Evolutionary conservation across 1,140 invertebrate species (phyloP), one percentile per base, ranked within the genome.

Genomic region (Drosophila repletoides): DNA sequence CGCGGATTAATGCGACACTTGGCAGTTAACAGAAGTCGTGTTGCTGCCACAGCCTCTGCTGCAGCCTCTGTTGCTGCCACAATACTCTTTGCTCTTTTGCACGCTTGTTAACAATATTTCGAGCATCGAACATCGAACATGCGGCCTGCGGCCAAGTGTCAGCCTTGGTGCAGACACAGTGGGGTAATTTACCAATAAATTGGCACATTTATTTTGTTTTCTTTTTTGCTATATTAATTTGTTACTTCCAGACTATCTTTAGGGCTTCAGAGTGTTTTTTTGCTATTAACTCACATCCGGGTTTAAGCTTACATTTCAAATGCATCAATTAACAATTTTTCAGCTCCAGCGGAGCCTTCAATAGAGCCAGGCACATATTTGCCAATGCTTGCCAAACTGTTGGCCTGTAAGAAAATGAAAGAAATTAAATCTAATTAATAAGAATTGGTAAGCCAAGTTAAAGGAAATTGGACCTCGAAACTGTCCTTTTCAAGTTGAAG

Each of bases 51-150:
- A 9, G 41, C 46, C 17, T 24, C 40, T 38, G 55, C 26, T 31
- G 12, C 3, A 9, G 26, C 43, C 15, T 10, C 38, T 41, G 29
- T 6, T 45, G 31, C 46, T 51, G 17, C 12, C 2, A 40, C 36
- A 12, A n/a, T n/a, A 15, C 46, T 61, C 29, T 61, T 72, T 55
- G 76, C 74, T 69, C 79, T 81, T 72, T 81, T 84, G 79, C 77
- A 73, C 64, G 73, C 79, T 86, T 83, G 79, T 83, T 83, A 83
- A 83, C 79, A 77, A 83, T 79, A 83, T 83, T 79, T 72, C 70
- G 61, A 84, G 53, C 49, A 40, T 41, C 51, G 51, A 34, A 43
- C 64, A 66, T 60, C 59, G 58, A 55, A 81, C 77, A 81, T 64
- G 70, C 60, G 79, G 77, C 65, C 74, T 64, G 79, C 41, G 77